A percentile compares a stretch with the other conserved stretches of the same genome.
These are phyloP conservation scores for Macroglossus sobrinus DNA, from an alignment of 2,113 vertebrate species.

Conservation along the genomic window DNA sequence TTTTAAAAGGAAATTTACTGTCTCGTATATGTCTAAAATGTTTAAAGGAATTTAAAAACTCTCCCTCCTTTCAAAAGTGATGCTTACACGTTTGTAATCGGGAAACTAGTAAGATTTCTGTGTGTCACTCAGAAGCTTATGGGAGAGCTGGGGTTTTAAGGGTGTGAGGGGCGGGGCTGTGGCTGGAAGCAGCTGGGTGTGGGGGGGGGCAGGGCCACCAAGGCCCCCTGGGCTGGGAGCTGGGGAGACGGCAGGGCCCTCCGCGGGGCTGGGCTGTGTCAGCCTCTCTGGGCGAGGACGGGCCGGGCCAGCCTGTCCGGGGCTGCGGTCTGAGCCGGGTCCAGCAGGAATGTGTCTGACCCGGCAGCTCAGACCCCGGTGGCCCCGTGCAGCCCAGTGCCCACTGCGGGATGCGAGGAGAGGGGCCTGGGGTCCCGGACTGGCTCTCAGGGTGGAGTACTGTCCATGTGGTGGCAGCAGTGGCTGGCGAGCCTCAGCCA, in stretches of 20 bases:
- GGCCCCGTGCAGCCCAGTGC: not conserved
- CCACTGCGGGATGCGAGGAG: not conserved
- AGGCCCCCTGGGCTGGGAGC: too few relatives aligned
- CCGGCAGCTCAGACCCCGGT: accelerated
- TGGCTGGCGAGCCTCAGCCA: accelerated
- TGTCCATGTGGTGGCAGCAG: not conserved
- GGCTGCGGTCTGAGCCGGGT: not conserved
- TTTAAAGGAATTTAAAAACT: not conserved
- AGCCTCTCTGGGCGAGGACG: not conserved
- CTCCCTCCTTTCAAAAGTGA: not conserved
- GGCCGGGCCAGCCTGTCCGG: not conserved
- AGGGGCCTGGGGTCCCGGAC: not conserved
- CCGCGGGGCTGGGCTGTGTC: not conserved
- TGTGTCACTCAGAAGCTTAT: too few relatives aligned
- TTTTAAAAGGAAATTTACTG: not conserved
- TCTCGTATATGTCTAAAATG: not conserved
- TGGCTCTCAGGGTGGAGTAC: too few relatives aligned
- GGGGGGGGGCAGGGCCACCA: too few relatives aligned
- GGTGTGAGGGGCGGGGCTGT: not conserved
- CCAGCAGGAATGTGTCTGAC: not conserved
- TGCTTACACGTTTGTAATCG: not conserved
- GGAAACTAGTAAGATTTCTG: not conserved
- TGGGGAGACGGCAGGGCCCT: not conserved
- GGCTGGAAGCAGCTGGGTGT: not conserved
- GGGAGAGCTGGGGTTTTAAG: not conserved